Evolutionary conservation across 2,113 vertebrate species (phyloP).

Genomic region (Malurus alboscapulatus): DNA sequence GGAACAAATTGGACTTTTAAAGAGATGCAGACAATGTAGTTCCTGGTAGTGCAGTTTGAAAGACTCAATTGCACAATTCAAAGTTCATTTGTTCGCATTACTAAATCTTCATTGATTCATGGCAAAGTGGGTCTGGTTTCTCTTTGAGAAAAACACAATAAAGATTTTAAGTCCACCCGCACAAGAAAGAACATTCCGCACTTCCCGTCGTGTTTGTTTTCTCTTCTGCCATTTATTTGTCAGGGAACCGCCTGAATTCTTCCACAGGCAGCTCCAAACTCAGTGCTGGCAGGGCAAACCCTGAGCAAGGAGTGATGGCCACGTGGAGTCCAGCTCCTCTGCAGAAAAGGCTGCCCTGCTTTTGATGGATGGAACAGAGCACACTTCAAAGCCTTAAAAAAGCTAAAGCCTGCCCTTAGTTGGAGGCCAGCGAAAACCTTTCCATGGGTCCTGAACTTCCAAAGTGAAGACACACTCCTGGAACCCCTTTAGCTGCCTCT

Average conservation of each 20-base stretch:
- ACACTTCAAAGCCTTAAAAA: not conserved
- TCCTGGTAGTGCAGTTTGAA: not conserved
- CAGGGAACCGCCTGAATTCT: not conserved
- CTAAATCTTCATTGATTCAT: not conserved
- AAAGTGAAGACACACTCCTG: not conserved
- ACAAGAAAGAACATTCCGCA: not conserved
- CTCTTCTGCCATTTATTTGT: not conserved
- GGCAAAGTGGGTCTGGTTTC: not conserved
- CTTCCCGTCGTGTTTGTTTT: not conserved
- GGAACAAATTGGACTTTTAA: not conserved
- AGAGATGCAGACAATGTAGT: not conserved
- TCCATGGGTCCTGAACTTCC: not conserved
- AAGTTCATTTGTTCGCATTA: not conserved
- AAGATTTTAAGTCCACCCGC: not conserved
- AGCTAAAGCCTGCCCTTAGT: not conserved
- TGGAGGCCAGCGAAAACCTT: not conserved
- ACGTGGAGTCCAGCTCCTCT: not conserved
- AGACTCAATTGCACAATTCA: not conserved
- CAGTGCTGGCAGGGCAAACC: not conserved
- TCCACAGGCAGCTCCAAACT: not conserved
- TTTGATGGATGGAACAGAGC: not conserved
- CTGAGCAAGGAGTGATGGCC: fast-evolving
- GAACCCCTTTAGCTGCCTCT: not conserved
- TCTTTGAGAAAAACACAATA: not conserved
- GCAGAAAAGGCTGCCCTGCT: not conserved